Evolutionary conservation across 2,888 invertebrate genomes (phyloP).

Genomic region (Agriopis leucophaearia): DNA sequence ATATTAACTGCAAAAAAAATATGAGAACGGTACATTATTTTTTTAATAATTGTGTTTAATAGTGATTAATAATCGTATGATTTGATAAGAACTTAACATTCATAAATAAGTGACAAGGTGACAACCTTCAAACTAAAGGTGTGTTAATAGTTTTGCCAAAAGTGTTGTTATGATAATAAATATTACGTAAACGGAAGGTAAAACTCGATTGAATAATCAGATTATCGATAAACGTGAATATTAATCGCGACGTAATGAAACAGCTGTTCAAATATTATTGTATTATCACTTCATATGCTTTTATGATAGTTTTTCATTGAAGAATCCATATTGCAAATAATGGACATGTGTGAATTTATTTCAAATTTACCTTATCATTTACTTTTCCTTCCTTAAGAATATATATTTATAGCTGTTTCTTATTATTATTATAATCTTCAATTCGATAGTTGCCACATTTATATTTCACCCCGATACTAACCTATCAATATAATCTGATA

Average conservation of each 20-base stretch:
- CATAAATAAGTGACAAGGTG: neutral
- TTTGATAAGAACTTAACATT: neutral
- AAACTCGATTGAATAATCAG: slow-evolving; percentile 15
- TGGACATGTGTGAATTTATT: neutral
- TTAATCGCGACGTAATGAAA: slow-evolving; percentile 21
- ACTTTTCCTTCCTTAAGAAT: neutral
- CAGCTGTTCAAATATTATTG: slow-evolving; percentile 28
- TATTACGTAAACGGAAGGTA: slow-evolving; percentile 22
- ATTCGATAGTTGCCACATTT: neutral
- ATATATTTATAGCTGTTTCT: neutral
- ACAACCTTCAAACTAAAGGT: slow-evolving; percentile 3
- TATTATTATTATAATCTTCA: neutral
- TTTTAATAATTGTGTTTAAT: neutral
- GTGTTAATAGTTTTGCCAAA: neutral
- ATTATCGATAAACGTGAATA: slow-evolving; percentile 18
- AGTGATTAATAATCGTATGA: neutral
- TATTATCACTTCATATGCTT: neutral
- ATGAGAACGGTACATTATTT: neutral
- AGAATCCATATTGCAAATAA: neutral
- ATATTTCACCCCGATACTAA: neutral
- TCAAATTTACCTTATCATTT: neutral
- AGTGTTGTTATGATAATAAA: neutral
- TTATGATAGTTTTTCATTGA: slow-evolving; percentile 17
- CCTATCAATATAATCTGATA: neutral
- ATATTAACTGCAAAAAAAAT: too few species aligned